Evolutionary conservation across 2,888 invertebrate species (phyloP).

Genomic region (Epiblema foenella): DNA sequence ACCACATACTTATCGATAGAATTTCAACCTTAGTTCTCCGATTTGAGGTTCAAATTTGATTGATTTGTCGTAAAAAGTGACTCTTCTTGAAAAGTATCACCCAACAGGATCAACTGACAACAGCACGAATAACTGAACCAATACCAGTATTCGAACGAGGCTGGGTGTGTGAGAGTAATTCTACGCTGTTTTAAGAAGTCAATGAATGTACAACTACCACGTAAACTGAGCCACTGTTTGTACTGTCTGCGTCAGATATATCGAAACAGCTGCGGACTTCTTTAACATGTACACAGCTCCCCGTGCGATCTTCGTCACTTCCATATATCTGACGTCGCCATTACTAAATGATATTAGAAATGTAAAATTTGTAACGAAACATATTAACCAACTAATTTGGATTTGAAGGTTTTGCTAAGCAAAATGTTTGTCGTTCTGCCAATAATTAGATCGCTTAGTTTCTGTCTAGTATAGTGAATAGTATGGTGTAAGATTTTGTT

Average conservation of each 20-base stretch:
- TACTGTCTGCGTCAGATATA: conserved; percentile 15
- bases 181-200: neutral
- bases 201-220: neutral
- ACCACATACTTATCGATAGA: no score
- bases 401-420: conserved; percentile 46
- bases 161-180: no score
- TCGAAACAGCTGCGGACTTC: neutral
- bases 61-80: no score
- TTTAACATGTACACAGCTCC: no score
- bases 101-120: no score
- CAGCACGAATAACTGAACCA: neutral
- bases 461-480: conserved; percentile 71
- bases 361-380: conserved; percentile 35
- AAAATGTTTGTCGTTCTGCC: conserved; percentile 62
- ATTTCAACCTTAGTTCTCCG: no score
- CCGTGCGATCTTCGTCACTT: neutral
- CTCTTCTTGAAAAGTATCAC: no score
- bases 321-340: conserved; percentile 10
- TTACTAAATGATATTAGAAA: conserved; percentile 1
- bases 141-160: neutral
- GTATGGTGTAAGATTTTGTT: conserved; percentile 78
- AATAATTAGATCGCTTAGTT: conserved; percentile 76
- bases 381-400: conserved; percentile 42
- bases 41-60: no score
- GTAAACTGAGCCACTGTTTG: conserved; percentile 16